These are phyloP conservation scores for Dolichopus griseipennis DNA, from an alignment of 2,888 invertebrate genomes.

Conservation along the genomic window DNA sequence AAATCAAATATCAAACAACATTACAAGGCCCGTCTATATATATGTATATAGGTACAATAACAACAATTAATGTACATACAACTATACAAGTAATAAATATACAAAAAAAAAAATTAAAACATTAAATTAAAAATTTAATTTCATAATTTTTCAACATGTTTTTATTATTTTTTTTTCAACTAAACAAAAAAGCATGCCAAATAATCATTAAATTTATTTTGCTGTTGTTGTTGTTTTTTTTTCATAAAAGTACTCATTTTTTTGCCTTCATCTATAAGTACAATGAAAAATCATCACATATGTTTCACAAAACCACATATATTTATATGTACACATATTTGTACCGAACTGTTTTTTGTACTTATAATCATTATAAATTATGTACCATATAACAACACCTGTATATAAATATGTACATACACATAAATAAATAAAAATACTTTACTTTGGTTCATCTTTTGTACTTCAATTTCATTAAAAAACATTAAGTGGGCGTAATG, in stretches of 20 bases:
- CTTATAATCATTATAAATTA: too few relatives aligned
- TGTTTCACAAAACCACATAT: neutral
- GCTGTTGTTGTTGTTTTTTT: neutral
- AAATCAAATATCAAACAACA: neutral
- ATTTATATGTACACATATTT: neutral
- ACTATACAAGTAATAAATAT: neutral
- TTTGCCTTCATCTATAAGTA: too few relatives aligned
- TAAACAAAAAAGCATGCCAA: neutral
- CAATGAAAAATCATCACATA: too few relatives aligned
- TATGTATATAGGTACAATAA: too few relatives aligned
- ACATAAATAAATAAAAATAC: too few relatives aligned
- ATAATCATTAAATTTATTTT: neutral
- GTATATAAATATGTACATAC: too few relatives aligned
- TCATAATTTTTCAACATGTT: neutral
- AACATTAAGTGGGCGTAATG: slow-evolving; percentile 1
- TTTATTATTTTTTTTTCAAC: neutral
- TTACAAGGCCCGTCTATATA: neutral
- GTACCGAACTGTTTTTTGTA: neutral
- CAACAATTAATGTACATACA: too few relatives aligned
- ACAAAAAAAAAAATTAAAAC: neutral
- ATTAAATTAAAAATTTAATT: neutral
- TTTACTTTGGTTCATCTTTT: too few relatives aligned
- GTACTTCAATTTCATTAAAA: neutral
- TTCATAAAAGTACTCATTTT: neutral
- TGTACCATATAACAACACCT: too few relatives aligned